Evolutionary conservation across 2,888 invertebrate species (phyloP).

Genomic region (Stenoptilia bipunctidactyla): DNA sequence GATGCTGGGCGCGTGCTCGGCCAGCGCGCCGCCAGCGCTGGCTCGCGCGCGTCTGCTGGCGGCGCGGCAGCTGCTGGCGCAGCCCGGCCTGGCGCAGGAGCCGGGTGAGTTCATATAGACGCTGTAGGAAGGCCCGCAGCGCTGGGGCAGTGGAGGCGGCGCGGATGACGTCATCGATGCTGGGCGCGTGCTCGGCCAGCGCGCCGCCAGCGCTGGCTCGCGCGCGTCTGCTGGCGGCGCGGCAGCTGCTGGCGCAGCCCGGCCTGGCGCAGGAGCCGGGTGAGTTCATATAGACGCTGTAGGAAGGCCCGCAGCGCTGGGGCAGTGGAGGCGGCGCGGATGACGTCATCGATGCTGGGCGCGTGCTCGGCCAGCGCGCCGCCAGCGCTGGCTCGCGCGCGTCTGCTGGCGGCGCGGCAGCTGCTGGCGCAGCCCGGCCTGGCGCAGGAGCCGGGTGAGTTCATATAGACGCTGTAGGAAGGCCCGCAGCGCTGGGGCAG

Average conservation of each 20-base stretch:
- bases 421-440: constrained; percentile 33
- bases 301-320: too few species aligned
- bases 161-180: constrained; percentile 80
- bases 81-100: constrained; percentile 49
- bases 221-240: not conserved
- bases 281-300: constrained; percentile 14
- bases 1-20: constrained; percentile 84
- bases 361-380: not conserved
- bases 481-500: constrained; percentile 31
- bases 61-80: constrained; percentile 78
- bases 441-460: constrained; percentile 34
- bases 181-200: constrained; percentile 41
- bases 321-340: constrained; percentile 83
- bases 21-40: constrained; percentile 73
- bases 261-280: constrained; percentile 37
- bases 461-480: too few species aligned
- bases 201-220: not conserved
- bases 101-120: constrained; percentile 30
- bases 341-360: constrained; percentile 80
- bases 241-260: constrained; percentile 25
- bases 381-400: not conserved
- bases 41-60: constrained; percentile 86
- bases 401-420: too few species aligned
- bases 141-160: constrained; percentile 78
- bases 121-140: too few species aligned